Percentiles rank a stretch among this genome's conserved stretches.
phyloP scores from a whole-genome alignment of 2,113 vertebrate genomes.

The Fregata magnificens region DNA sequence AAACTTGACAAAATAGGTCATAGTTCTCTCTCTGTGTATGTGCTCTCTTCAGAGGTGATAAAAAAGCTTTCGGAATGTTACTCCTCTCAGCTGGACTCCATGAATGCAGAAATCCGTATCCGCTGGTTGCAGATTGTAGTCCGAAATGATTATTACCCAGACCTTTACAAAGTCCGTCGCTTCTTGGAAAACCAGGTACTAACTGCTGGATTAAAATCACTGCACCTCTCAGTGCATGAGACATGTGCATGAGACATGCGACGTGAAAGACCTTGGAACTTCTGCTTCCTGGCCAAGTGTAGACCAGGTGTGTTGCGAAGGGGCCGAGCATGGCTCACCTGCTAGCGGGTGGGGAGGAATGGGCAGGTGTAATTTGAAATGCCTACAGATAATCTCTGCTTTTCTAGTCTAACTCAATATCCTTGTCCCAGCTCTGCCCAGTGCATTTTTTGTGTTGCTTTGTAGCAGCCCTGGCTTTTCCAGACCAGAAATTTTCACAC shows the following conservation, averaged over 20 bases:
- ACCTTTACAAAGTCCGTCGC: conserved; percentile 87
- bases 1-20: background rate
- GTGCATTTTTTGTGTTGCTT: background rate
- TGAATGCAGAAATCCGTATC: conserved; percentile 94
- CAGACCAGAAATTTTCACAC: background rate
- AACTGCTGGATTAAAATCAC: conserved; percentile 53
- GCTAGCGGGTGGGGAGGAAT: conserved; percentile 54
- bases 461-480: background rate
- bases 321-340: conserved; percentile 55
- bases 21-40: background rate
- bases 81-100: conserved; percentile 87
- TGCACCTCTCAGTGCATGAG: conserved; percentile 60
- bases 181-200: conserved; percentile 93
- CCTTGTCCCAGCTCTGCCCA: background rate
- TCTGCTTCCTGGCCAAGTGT: conserved; percentile 64
- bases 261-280: conserved; percentile 66
- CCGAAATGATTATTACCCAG: conserved; percentile 89
- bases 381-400: conserved; percentile 24
- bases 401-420: background rate
- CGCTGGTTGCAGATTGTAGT: conserved; percentile 96
- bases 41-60: conserved; percentile 83
- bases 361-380: conserved; percentile 36
- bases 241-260: conserved; percentile 64
- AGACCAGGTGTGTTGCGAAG: conserved; percentile 64
- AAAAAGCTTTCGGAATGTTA: conserved; percentile 84